These are phyloP conservation scores for Nycticryphes semicollaris DNA, from an alignment of 2,113 vertebrate genomes.

Conservation along the genomic window DNA sequence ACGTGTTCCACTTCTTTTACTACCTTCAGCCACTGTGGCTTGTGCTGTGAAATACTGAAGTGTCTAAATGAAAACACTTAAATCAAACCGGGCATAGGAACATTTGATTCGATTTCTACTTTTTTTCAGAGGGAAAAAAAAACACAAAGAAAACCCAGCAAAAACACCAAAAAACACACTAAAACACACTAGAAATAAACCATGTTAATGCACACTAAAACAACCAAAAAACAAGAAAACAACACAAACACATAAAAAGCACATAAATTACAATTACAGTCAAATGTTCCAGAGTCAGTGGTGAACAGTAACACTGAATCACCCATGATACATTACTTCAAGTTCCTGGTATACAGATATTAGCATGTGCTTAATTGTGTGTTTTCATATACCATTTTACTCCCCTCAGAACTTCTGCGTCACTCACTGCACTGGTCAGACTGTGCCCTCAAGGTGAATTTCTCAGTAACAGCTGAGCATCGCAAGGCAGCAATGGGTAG, in stretches of 20 bases:
- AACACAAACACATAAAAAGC: not conserved
- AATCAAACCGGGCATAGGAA: not conserved
- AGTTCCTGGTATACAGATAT: not conserved
- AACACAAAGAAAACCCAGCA: accelerated
- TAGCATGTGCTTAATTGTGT: not conserved
- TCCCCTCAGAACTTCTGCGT: not conserved
- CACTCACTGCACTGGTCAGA: not conserved
- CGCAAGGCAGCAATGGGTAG: not conserved
- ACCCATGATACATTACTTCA: not conserved
- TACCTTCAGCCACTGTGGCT: not conserved
- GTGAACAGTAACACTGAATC: not conserved
- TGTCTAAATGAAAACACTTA: not conserved
- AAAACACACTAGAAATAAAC: not conserved
- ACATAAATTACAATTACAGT: not conserved
- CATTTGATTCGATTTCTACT: not conserved
- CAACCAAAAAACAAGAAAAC: not conserved
- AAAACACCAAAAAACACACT: not conserved
- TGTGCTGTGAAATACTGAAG: not conserved
- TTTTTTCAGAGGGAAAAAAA: not conserved
- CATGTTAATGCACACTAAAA: not conserved
- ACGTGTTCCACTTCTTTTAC: not conserved
- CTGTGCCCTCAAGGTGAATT: not conserved
- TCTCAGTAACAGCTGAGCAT: not conserved
- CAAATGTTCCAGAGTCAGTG: not conserved
- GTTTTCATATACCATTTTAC: not conserved